phyloP scores from a whole-genome alignment of 2,113 vertebrate genomes.

The Anseranas semipalmata region DNA sequence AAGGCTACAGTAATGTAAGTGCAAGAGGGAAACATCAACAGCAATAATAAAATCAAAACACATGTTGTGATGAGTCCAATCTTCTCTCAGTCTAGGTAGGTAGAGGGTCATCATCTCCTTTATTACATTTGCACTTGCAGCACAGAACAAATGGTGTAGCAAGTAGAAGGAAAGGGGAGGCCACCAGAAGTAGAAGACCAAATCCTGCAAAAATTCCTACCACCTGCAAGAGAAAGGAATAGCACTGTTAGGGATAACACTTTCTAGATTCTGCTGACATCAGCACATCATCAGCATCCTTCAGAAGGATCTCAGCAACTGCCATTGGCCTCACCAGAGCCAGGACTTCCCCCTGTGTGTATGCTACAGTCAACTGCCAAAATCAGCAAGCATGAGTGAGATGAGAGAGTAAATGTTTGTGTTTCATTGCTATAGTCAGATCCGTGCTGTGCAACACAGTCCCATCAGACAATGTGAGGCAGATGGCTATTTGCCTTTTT shows the following conservation, averaged over 20 bases:
- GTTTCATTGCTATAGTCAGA: background rate
- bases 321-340: background rate
- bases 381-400: background rate
- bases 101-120: slow-evolving; percentile 95
- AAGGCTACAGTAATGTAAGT: slow-evolving; percentile 76
- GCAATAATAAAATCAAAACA: slow-evolving; percentile 10
- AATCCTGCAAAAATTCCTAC: slow-evolving; percentile 98
- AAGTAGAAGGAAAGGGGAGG: slow-evolving; percentile 94
- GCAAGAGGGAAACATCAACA: slow-evolving; percentile 30
- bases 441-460: background rate
- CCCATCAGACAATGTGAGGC: background rate
- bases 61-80: background rate
- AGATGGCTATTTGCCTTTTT: background rate
- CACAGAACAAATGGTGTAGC: slow-evolving; percentile 97
- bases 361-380: background rate
- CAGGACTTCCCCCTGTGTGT: rapidly evolving
- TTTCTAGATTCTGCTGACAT: background rate
- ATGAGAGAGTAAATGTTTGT: background rate
- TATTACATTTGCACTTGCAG: slow-evolving; percentile 98
- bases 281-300: background rate
- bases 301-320: background rate
- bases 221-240: slow-evolving; percentile 79
- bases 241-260: background rate
- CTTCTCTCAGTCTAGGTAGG: slow-evolving; percentile 83
- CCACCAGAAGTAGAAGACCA: slow-evolving; percentile 93